These are phyloP conservation scores for Drosophila yooni DNA, from an alignment of 2,888 invertebrate genomes.

Conservation along the genomic window DNA sequence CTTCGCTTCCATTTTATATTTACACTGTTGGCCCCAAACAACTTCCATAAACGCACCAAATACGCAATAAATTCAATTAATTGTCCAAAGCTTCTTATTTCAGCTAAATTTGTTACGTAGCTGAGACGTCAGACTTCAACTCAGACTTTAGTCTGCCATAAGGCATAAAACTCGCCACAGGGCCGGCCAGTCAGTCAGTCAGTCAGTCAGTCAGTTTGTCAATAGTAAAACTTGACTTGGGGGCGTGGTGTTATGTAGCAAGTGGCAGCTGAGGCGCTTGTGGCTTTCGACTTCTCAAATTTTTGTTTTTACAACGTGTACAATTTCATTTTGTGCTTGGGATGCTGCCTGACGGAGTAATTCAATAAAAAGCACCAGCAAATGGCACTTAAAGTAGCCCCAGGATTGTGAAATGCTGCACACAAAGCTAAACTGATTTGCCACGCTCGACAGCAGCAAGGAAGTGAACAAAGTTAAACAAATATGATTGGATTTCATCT, in stretches of 20 bases:
- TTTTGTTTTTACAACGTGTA: conserved; percentile 36
- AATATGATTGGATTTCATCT: conserved; percentile 1
- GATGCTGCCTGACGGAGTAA: conserved; percentile 30
- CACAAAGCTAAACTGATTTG: conserved; percentile 8
- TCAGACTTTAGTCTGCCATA: conserved; percentile 11
- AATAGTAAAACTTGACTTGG: background rate
- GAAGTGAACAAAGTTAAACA: conserved; percentile 1
- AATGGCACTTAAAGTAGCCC: conserved; percentile 38
- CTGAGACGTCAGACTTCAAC: background rate
- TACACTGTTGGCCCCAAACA: conserved; percentile 24
- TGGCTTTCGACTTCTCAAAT: conserved; percentile 18
- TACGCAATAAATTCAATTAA: conserved; percentile 76
- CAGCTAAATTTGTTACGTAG: conserved; percentile 60
- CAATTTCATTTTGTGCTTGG: conserved; percentile 50
- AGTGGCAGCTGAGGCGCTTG: conserved; percentile 36
- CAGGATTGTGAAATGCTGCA: background rate
- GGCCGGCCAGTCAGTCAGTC: conserved; percentile 15
- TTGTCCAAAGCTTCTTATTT: conserved; percentile 72
- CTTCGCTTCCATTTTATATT: conserved; percentile 47
- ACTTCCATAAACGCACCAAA: conserved; percentile 51
- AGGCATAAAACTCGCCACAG: background rate
- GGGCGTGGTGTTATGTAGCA: conserved; percentile 1
- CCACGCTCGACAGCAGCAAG: background rate
- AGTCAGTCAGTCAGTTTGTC: conserved; percentile 7
- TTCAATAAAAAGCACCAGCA: conserved; percentile 41